phyloP scores from a whole-genome alignment of 2,797 vertebrate species.

The Lepus townsendii region DNA sequence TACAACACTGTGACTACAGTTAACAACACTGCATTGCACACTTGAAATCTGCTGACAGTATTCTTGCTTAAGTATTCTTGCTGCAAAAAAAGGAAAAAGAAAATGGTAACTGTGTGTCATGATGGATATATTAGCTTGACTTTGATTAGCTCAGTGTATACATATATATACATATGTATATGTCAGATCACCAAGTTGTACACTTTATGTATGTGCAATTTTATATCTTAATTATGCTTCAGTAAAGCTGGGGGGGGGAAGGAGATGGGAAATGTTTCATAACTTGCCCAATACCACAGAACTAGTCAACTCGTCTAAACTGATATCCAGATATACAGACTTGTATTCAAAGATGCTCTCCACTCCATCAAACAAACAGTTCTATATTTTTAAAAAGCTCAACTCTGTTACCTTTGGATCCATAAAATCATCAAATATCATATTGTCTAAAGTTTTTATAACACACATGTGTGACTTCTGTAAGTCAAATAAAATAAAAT shows the following conservation, averaged over 20 bases:
- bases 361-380: background rate
- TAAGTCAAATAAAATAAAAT: slow-evolving; percentile 14
- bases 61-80: background rate
- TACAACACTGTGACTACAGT: background rate
- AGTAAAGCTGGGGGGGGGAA: background rate
- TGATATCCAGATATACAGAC: background rate
- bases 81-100: background rate
- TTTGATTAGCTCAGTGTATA: background rate
- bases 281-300: background rate
- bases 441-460: background rate
- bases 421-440: background rate
- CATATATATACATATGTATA: background rate
- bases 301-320: background rate
- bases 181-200: background rate
- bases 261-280: background rate
- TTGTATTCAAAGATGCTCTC: background rate
- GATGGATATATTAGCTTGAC: background rate
- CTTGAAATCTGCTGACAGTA: background rate
- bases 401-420: background rate
- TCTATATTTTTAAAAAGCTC: background rate
- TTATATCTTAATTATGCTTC: background rate
- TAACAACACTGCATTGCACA: background rate
- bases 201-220: background rate
- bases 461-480: background rate
- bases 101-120: background rate